A percentile compares a stretch with the other conserved stretches of the same genome.
Evolutionary conservation across 1,140 invertebrate species (phyloP).

Genomic region (Drosophila subobscura): DNA sequence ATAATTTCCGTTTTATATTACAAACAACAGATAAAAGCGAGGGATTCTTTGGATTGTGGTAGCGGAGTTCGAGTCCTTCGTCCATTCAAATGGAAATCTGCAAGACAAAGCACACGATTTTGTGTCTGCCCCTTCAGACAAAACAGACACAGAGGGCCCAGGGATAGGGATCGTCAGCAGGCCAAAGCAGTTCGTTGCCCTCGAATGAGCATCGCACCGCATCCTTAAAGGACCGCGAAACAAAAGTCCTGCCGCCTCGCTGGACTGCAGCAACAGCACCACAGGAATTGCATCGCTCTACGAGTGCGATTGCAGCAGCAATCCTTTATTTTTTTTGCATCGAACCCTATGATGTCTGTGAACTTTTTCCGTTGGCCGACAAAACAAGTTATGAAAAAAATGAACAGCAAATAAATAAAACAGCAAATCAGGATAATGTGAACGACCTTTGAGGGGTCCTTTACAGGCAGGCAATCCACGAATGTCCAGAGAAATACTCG

Average conservation of each 20-base stretch:
- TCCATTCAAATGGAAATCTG: slow-evolving; percentile 58
- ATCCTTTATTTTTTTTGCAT: slow-evolving; percentile 27
- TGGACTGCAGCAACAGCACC: slow-evolving; percentile 41
- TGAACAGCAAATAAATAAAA: slow-evolving; percentile 25
- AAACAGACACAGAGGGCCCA: slow-evolving; percentile 32
- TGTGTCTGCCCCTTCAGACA: slow-evolving; percentile 25
- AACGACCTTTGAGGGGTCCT: slow-evolving; percentile 59
- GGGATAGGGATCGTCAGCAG: slow-evolving; percentile 13
- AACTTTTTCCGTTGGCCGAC: slow-evolving; percentile 67
- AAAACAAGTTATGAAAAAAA: slow-evolving; percentile 60
- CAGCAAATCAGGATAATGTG: slow-evolving; percentile 69
- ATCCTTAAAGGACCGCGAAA: slow-evolving; percentile 52
- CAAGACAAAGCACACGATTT: slow-evolving; percentile 37
- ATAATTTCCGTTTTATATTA: slow-evolving; percentile 47
- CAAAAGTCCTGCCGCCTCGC: slow-evolving; percentile 45
- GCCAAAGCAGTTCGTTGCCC: slow-evolving; percentile 70
- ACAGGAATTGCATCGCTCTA: slow-evolving; percentile 40
- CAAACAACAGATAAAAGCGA: slow-evolving; percentile 36
- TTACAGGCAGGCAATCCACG: slow-evolving; percentile 14
- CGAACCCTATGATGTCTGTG: slow-evolving; percentile 62
- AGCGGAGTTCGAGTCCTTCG: slow-evolving; percentile 12
- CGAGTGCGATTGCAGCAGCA: slow-evolving; percentile 7
- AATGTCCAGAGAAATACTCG: slow-evolving; percentile 12
- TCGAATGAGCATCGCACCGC: slow-evolving; percentile 10
- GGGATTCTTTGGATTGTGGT: slow-evolving; percentile 25